Evolutionary conservation across 1,140 invertebrate species (phyloP), one percentile per base, ranked within the genome.

Genomic region (Lepidurus couesii): DNA sequence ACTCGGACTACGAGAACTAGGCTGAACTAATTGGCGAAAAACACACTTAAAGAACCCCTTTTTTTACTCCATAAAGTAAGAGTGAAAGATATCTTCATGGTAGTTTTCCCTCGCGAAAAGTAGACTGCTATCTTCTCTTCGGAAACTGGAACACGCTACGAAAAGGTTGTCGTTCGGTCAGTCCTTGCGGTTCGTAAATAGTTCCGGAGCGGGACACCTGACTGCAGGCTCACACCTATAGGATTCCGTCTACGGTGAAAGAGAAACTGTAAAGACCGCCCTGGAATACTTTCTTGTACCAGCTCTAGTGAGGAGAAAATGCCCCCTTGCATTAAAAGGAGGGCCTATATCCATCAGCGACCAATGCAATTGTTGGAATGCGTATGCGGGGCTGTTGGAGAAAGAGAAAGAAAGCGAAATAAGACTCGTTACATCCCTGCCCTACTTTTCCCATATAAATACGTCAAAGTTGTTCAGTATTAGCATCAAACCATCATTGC

Each of bases 371-470:
- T 13, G 9, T 21, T 10, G 6, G 53, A n/a, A n/a, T 4, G n/a
- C 21, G n/a, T 5, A 65, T 4, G 21, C 53, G n/a, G 53, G 53
- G 13, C 1, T 65, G 6, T 3, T 65, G 53, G 53, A 65, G 53
- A 65, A 65, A 65, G 53, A 65, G 53, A 65, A 65, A 65, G 53
- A 65, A 65, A 65, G 53, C n/a, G 53, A 65, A 65, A 65, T 13
- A 65, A 7, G 16, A 7, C 6, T 13, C 2, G 53, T 65, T 13
- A 65, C 53, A 13, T 13, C 16, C 16, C 21, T 65, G 16, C 16
- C 53, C 13, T 16, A 13, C 16, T 21, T n/a, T 65, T 65, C 21
- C n/a, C 0, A 24, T 65, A 65, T 65, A 65, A 65, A 65, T 65
- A 65, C 53, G 8, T 21, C 53, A 65, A 65, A 65, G 4, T 65